A percentile compares a stretch with the other conserved stretches of the same genome.
phyloP scores from a whole-genome alignment of 2,888 invertebrate genomes.

The Drosophila fungiperda region DNA sequence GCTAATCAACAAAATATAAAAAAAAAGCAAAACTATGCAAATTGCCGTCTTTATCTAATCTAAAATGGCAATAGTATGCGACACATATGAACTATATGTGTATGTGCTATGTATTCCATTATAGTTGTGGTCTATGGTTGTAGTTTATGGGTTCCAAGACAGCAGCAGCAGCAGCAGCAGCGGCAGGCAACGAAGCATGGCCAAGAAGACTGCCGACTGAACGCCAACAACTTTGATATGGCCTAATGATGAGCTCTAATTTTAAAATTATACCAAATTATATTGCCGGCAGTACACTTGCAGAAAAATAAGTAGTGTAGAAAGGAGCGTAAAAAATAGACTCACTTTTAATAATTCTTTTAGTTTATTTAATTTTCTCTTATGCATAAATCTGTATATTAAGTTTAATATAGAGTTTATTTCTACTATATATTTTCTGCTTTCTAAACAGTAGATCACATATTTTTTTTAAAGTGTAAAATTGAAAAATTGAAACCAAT shows the following conservation, averaged over 20 bases:
- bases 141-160: slow-evolving; percentile 31
- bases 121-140: background rate
- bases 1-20: background rate
- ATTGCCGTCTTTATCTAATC: slow-evolving; percentile 60
- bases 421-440: background rate
- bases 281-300: slow-evolving; percentile 41
- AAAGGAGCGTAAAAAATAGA: background rate
- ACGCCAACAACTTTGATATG: slow-evolving; percentile 65
- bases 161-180: background rate
- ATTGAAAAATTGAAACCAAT: slow-evolving; percentile 15
- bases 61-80: slow-evolving; percentile 31
- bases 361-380: accelerated
- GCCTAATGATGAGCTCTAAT: slow-evolving; percentile 76
- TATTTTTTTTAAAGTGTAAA: slow-evolving; percentile 1
- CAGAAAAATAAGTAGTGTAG: background rate
- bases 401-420: background rate
- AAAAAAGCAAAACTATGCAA: slow-evolving; percentile 51
- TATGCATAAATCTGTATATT: background rate
- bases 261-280: slow-evolving; percentile 79
- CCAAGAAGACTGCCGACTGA: slow-evolving; percentile 19
- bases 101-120: slow-evolving; percentile 6
- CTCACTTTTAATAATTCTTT: background rate
- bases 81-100: slow-evolving; percentile 19
- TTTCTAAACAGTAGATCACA: background rate
- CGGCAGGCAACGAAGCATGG: slow-evolving; percentile 43